Base-by-base conservation (phyloP, 1,140 invertebrate species). In the Diorhabda sublineata region DNA sequence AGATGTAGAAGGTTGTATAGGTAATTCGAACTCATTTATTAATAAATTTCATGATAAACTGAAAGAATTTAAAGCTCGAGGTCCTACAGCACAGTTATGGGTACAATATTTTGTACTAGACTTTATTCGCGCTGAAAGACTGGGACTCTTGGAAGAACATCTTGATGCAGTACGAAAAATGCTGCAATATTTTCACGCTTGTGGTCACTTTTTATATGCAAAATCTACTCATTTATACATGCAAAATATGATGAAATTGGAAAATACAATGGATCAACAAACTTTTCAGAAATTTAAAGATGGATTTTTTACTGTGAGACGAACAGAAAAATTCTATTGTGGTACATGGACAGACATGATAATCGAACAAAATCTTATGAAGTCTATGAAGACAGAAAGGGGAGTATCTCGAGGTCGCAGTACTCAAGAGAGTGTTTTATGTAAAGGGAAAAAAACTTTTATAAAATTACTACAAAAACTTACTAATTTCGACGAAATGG, bases 131-230 rank as follows among this genome's bases (percentile, higher is more conserved):
- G 78, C 81, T 66, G 80, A 82, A 78, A 74, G 76, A 68, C 74
- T 73, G 6, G 80, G 80, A 5, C 62, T 78, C 77, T 83, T 74
- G 66, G 52, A 81, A 67, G 64, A 78, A 70, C 78, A 83, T 71
- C 69, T 82, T 9, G 68, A 75, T 64, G 68, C 67, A 69, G 73
- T 83, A 9, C 65, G 11, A 61, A 75, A 76, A 72, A 84, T 84
- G 81, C 75, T 84, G 42, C 81, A 80, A 0, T 82, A 79, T 75
- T 82, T 84, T 74, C 80, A 82, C 73, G 80, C 82, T 3, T 65
- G 74, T 68, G 81, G 82, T n/a, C 83, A 83, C 73, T 80, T 80
- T 69, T 66, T 78, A 56, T 83, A 83, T 73, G 77, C 81, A 9
- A 84, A 84, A 78, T 82, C 79, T 11, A 11, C 11, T 11, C 11